Conservation (phyloP, 64 coral and sea anemone species). For the Hydrozoanthus tunicans region DNA sequence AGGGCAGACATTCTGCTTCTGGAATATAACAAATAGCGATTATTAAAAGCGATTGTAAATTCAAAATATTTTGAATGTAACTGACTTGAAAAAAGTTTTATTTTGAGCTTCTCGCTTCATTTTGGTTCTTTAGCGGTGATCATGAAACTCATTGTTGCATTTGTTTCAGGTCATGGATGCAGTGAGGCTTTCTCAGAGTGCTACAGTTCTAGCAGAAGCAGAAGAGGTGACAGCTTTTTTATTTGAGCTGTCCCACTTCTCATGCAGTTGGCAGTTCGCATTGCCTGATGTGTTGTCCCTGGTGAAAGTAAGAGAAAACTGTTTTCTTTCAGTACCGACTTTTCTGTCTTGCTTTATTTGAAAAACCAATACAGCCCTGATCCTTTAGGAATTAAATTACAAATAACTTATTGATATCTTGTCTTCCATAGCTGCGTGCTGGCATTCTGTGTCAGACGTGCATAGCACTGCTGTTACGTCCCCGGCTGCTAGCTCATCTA, state of each 20-base stretch:
- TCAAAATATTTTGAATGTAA: too few species aligned
- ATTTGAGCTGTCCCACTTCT: slow-evolving; percentile 79
- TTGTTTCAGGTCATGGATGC: slow-evolving; percentile 69
- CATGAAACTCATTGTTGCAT: background rate
- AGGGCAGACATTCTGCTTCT: background rate
- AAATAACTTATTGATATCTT: too few species aligned
- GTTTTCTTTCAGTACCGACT: background rate
- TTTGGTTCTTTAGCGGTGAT: background rate
- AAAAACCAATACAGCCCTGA: background rate
- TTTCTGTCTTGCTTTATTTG: background rate
- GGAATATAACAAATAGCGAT: too few species aligned
- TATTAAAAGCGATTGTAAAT: too few species aligned
- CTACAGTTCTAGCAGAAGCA: slow-evolving; percentile 65
- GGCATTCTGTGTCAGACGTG: slow-evolving; percentile 90
- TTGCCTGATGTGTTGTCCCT: slow-evolving; percentile 80
- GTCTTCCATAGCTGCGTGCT: slow-evolving; percentile 47
- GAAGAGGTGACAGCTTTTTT: slow-evolving; percentile 90
- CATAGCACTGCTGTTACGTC: slow-evolving; percentile 80
- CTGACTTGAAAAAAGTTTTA: too few species aligned
- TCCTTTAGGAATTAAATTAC: too few species aligned
- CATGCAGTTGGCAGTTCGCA: slow-evolving; percentile 82
- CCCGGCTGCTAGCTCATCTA: slow-evolving; percentile 92
- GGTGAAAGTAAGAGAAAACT: slow-evolving; percentile 52
- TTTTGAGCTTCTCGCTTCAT: background rate
- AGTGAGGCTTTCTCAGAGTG: slow-evolving; percentile 67